phyloP scores from a whole-genome alignment of 2,797 vertebrate genomes.

The Siniperca undulata region DNA sequence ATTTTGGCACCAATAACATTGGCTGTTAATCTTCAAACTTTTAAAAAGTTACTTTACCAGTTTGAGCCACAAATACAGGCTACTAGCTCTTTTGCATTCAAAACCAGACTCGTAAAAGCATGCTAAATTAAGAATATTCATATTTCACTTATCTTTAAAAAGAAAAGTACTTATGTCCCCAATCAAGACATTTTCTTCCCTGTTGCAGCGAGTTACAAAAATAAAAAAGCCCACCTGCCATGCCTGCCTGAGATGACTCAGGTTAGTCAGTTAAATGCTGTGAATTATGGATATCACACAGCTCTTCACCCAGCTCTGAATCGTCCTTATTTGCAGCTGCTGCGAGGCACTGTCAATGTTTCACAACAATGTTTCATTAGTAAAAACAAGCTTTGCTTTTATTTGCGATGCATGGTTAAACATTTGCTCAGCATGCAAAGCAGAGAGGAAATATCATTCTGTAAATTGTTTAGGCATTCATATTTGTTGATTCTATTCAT shows the following conservation, averaged over 20 bases:
- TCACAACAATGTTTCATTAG: conserved; percentile 65
- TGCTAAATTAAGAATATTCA: neutral
- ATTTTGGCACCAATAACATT: neutral
- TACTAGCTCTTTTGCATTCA: neutral
- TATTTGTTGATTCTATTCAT: conserved; percentile 50
- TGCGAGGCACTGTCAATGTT: conserved; percentile 33
- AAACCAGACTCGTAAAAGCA: neutral
- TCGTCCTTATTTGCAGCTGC: conserved; percentile 40
- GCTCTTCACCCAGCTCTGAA: conserved; percentile 18
- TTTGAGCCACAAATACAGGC: neutral
- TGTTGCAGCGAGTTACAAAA: neutral
- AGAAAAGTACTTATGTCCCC: neutral
- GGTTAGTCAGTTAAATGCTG: conserved; percentile 26
- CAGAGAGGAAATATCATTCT: conserved; percentile 30
- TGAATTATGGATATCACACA: conserved; percentile 48
- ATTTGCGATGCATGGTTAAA: conserved; percentile 70
- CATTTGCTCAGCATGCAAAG: conserved; percentile 59
- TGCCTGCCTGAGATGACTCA: neutral
- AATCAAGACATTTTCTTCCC: neutral
- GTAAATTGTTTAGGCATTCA: conserved; percentile 59
- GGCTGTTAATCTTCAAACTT: neutral
- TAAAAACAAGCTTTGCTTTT: conserved; percentile 48
- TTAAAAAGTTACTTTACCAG: neutral
- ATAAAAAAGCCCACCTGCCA: neutral
- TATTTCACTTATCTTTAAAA: neutral